These are phyloP conservation scores for Trachelus troglodyta DNA, from an alignment of 2,888 invertebrate species.

Conservation along the genomic window DNA sequence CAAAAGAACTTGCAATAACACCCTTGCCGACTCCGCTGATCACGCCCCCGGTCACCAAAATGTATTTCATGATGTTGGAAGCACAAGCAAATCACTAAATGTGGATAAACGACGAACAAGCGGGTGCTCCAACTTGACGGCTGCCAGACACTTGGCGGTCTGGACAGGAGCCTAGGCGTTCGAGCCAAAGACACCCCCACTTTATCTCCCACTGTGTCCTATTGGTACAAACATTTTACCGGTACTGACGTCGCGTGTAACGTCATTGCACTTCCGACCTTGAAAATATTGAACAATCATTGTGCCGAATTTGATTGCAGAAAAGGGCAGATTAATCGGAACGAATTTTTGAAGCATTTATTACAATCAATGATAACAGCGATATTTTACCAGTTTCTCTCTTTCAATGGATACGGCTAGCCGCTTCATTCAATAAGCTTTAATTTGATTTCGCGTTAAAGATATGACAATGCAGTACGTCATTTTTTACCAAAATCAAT, in stretches of 20 bases:
- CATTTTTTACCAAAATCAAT: background rate
- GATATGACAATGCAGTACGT: background rate
- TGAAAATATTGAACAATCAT: slow-evolving; percentile 10
- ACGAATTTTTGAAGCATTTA: background rate
- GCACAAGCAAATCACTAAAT: background rate
- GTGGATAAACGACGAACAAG: background rate
- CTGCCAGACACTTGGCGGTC: slow-evolving; percentile 36
- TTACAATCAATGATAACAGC: background rate
- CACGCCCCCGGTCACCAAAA: slow-evolving; percentile 98
- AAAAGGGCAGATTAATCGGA: background rate
- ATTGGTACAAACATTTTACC: slow-evolving; percentile 14
- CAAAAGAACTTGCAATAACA: slow-evolving; percentile 95
- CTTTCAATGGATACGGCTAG: background rate
- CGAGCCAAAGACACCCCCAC: slow-evolving; percentile 10
- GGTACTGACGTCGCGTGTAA: slow-evolving; percentile 11
- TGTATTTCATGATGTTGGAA: slow-evolving; percentile 85
- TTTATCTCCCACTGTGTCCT: background rate
- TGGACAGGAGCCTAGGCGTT: slow-evolving; percentile 27
- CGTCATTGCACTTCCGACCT: slow-evolving; percentile 19
- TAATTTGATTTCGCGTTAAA: background rate
- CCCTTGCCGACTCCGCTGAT: slow-evolving; percentile 99
- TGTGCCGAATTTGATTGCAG: background rate
- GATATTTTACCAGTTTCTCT: background rate
- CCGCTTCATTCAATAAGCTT: background rate
- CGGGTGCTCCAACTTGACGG: slow-evolving; percentile 1